phyloP scores from a whole-genome alignment of 1,140 invertebrate genomes.

The Bombus impatiens region DNA sequence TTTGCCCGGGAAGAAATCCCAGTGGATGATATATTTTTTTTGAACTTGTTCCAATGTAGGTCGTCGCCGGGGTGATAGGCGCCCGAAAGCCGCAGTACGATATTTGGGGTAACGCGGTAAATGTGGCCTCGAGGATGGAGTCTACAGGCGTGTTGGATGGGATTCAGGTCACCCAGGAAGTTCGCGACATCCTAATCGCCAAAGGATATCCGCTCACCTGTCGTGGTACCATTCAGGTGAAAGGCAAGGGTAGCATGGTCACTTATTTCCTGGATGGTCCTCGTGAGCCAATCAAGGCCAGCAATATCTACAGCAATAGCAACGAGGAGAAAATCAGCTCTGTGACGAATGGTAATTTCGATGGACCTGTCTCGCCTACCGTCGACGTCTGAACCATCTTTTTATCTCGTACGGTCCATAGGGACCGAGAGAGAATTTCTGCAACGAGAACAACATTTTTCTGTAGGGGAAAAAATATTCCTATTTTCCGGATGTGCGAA shows the following conservation, averaged over 20 bases:
- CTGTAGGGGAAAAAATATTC: too few species aligned
- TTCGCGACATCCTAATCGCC: slow-evolving; percentile 89
- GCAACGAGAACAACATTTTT: too few species aligned
- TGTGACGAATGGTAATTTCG: background rate
- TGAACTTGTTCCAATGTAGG: slow-evolving; percentile 28
- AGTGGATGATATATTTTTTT: background rate
- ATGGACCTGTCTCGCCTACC: slow-evolving; percentile 1
- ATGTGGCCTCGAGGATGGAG: slow-evolving; percentile 95
- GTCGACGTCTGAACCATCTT: background rate
- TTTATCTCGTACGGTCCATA: too few species aligned
- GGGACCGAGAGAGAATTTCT: too few species aligned
- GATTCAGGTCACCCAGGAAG: slow-evolving; percentile 94
- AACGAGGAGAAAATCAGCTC: background rate
- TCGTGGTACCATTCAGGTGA: slow-evolving; percentile 93
- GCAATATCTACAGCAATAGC: slow-evolving; percentile 38
- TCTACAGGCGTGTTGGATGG: slow-evolving; percentile 91
- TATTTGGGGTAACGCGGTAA: slow-evolving; percentile 97
- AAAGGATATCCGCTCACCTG: slow-evolving; percentile 90
- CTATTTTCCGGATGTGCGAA: too few species aligned
- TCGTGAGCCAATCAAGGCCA: background rate
- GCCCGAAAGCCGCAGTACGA: slow-evolving; percentile 96
- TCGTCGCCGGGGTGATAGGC: slow-evolving; percentile 97
- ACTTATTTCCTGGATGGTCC: slow-evolving; percentile 92
- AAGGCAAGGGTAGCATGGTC: slow-evolving; percentile 97
- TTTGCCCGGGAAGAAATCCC: too few species aligned